Evolutionary conservation across 2,888 invertebrate genomes (phyloP).

Genomic region (Aleiodes leptofemur): DNA sequence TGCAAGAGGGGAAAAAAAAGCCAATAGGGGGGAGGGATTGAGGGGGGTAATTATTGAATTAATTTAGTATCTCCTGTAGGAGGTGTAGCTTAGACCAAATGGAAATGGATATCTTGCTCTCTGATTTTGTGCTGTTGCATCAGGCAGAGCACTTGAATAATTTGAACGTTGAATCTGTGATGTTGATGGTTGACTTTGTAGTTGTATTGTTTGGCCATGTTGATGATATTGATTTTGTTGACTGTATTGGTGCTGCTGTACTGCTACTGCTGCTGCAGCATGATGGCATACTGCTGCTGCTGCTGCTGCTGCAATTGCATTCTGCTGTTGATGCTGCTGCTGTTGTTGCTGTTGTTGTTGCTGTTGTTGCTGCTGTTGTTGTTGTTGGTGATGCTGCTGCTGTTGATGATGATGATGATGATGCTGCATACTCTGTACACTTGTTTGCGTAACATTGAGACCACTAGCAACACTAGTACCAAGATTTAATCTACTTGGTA

Average conservation of each 20-base stretch:
- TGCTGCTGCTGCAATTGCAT: slow-evolving; percentile 43
- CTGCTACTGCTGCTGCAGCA: slow-evolving; percentile 22
- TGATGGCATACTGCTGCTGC: slow-evolving; percentile 38
- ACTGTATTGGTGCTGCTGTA: slow-evolving; percentile 8
- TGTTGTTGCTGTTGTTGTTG: slow-evolving; percentile 27
- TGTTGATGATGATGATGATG: slow-evolving; percentile 63
- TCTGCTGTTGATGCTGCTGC: slow-evolving; percentile 39
- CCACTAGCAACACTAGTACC: slow-evolving; percentile 64
- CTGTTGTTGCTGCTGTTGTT: slow-evolving; percentile 43
- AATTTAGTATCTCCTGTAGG: slow-evolving; percentile 69
- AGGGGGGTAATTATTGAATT: neutral
- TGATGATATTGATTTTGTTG: slow-evolving; percentile 64
- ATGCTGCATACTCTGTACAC: slow-evolving; percentile 66
- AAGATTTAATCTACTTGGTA: slow-evolving; percentile 65
- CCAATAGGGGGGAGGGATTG: neutral
- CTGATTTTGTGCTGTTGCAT: slow-evolving; percentile 62
- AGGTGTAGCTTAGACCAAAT: slow-evolving; percentile 67
- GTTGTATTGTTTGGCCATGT: slow-evolving; percentile 64
- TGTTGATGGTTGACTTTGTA: slow-evolving; percentile 65
- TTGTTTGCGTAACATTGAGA: slow-evolving; percentile 64
- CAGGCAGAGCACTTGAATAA: slow-evolving; percentile 58
- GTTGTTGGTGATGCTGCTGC: slow-evolving; percentile 29
- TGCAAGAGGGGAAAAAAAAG: neutral
- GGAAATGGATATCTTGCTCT: slow-evolving; percentile 70
- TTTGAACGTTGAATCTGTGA: slow-evolving; percentile 62